These are phyloP conservation scores for Enteromius unitaeniatus DNA, from an alignment of 2,797 vertebrate genomes.

Conservation along the genomic window DNA sequence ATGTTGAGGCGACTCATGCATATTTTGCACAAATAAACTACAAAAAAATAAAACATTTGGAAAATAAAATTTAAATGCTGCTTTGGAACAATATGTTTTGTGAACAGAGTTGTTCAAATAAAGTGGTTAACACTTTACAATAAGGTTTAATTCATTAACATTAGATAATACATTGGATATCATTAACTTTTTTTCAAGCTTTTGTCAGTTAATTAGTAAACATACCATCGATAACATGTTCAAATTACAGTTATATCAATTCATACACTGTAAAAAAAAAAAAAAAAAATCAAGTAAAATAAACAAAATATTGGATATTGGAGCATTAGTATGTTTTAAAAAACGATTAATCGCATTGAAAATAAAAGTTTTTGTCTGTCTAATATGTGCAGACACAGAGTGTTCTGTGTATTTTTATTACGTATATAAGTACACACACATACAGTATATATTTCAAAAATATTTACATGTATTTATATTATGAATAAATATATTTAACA, in stretches of 20 bases:
- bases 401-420: no score
- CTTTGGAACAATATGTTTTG: conserved; percentile 24
- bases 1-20: conserved; percentile 6
- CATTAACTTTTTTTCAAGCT: not conserved
- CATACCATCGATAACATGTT: not conserved
- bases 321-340: not conserved
- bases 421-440: no score
- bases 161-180: conserved; percentile 1
- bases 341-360: no score
- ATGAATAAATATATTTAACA: no score
- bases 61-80: conserved; percentile 10
- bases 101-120: not conserved
- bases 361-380: no score
- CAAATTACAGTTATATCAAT: not conserved
- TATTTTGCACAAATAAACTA: conserved; percentile 13
- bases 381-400: no score
- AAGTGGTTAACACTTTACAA: not conserved
- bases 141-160: not conserved
- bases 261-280: not conserved
- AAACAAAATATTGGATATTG: not conserved
- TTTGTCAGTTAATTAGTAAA: not conserved
- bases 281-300: not conserved
- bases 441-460: no score
- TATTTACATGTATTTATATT: no score
- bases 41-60: not conserved